Conservation (phyloP, 2,888 invertebrate species). For the Carabus problematicus region DNA sequence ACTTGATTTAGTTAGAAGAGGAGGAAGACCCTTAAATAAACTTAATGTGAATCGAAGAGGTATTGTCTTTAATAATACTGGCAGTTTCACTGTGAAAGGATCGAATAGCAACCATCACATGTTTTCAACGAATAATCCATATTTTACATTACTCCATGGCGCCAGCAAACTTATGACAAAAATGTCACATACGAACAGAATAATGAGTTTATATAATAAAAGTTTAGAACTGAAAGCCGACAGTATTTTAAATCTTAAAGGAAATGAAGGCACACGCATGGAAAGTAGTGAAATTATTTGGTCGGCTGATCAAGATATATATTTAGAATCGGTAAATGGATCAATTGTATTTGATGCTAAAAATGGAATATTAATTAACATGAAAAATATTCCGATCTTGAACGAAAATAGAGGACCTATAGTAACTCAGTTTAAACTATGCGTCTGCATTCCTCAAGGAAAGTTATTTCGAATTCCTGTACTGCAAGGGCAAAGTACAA, state of each 20-base stretch:
- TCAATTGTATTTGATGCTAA: slow-evolving; percentile 73
- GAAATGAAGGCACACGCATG: slow-evolving; percentile 78
- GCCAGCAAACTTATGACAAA: slow-evolving; percentile 71
- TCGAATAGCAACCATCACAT: slow-evolving; percentile 66
- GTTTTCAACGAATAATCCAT: slow-evolving; percentile 78
- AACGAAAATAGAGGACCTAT: slow-evolving; percentile 55
- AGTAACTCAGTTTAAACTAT: slow-evolving; percentile 80
- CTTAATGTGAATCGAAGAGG: slow-evolving; percentile 70
- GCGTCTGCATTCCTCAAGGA: slow-evolving; percentile 90
- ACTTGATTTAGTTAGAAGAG: slow-evolving; percentile 54
- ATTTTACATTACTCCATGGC: slow-evolving; percentile 74
- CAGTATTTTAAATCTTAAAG: slow-evolving; percentile 71
- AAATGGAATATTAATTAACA: slow-evolving; percentile 75
- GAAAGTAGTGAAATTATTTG: slow-evolving; percentile 76
- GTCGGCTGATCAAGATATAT: slow-evolving; percentile 81
- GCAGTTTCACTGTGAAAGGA: slow-evolving; percentile 73
- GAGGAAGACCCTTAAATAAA: slow-evolving; percentile 58
- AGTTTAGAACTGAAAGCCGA: slow-evolving; percentile 72
- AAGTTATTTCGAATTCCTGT: slow-evolving; percentile 81
- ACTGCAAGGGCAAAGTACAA: slow-evolving; percentile 62
- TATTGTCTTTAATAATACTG: slow-evolving; percentile 72
- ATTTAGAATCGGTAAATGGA: slow-evolving; percentile 77
- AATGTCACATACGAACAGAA: slow-evolving; percentile 73
- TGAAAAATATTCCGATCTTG: slow-evolving; percentile 74
- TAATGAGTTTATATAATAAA: slow-evolving; percentile 75